Evolutionary conservation across 2,113 vertebrate species (phyloP), one percentile per base, ranked within the genome.

Genomic region (Emydura subglobosa): DNA sequence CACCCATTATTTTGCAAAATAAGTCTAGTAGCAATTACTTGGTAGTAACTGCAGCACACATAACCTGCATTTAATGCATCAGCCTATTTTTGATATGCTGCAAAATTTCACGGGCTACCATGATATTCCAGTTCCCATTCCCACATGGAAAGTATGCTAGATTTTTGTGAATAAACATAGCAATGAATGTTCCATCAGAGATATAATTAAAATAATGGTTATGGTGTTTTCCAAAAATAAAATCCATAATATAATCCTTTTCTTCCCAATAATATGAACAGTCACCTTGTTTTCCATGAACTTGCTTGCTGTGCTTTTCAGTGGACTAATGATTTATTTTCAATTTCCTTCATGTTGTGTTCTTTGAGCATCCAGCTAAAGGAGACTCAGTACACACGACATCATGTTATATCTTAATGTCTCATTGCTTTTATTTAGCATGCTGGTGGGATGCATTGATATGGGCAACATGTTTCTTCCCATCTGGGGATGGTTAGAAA

Each of bases 161-260:
- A 1, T 53, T 93, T 50, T 89, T 93, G 87, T 61, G 80, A 24
- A 92, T 95, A 94, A 95, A 95, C 82, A 85, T 74, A 94, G 82
- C 50, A 84, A 76, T 31, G 16, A 54, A 31, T 93, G 89, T 51
- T 50, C 49, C 14, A 53, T 53, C 5, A 53, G 51, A 14, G 51
- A 53, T 4, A 53, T 53, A 53, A 53, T 53, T 53, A 53, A 53
- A 53, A 53, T 53, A 17, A 53, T 53, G 51, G 16, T 5, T 50
- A 50, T 50, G 50, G 50, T 91, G 91, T 96, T 93, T 97, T 93
- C 92, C 93, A 94, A 94, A 91, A 89, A 83, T 86, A 50, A 90
- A 89, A 82, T 83, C 85, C 79, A 88, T 92, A 96, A 86, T 91
- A 79, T 84, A 96, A 91, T 94, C 95, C 90, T 92, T 83, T 93